These are phyloP conservation scores for Tiliacea citrago DNA, from an alignment of 2,888 invertebrate genomes.

Conservation along the genomic window DNA sequence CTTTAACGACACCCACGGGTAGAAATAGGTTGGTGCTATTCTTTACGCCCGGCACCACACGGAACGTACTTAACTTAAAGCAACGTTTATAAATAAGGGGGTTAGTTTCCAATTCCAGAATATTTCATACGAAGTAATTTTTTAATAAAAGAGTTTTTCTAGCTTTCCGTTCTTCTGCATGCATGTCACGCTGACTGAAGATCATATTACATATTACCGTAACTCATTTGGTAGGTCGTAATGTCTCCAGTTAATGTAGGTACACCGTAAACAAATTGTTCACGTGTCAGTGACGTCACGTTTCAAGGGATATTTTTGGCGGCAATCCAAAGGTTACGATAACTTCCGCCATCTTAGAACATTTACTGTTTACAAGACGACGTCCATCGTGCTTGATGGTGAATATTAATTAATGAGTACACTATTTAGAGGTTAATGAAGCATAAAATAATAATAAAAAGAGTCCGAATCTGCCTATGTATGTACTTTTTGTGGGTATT, in stretches of 20 bases:
- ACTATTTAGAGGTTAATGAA: conserved; percentile 7
- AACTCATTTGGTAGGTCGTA: conserved; percentile 25
- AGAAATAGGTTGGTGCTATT: too few relatives aligned
- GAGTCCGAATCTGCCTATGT: not conserved
- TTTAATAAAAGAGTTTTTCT: not conserved
- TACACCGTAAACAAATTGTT: conserved; percentile 33
- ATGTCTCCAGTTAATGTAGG: conserved; percentile 29
- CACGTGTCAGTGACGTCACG: conserved; percentile 34
- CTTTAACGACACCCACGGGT: too few relatives aligned
- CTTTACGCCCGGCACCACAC: too few relatives aligned
- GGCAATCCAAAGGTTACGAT: conserved; percentile 52
- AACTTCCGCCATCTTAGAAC: conserved; percentile 38
- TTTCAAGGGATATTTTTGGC: conserved; percentile 57
- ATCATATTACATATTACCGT: not conserved
- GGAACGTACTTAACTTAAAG: too few relatives aligned
- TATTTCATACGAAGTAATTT: not conserved
- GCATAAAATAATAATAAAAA: not conserved
- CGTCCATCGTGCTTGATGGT: conserved; percentile 1
- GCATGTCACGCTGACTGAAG: not conserved
- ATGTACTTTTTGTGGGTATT: not conserved
- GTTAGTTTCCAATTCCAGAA: not conserved
- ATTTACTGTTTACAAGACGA: conserved; percentile 26
- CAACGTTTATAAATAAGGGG: too few relatives aligned
- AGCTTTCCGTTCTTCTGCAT: not conserved
- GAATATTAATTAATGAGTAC: not conserved